A percentile compares a stretch with the other conserved stretches of the same genome.
These are phyloP conservation scores for Scotopteryx bipunctaria DNA, from an alignment of 2,888 invertebrate species.

Conservation along the genomic window DNA sequence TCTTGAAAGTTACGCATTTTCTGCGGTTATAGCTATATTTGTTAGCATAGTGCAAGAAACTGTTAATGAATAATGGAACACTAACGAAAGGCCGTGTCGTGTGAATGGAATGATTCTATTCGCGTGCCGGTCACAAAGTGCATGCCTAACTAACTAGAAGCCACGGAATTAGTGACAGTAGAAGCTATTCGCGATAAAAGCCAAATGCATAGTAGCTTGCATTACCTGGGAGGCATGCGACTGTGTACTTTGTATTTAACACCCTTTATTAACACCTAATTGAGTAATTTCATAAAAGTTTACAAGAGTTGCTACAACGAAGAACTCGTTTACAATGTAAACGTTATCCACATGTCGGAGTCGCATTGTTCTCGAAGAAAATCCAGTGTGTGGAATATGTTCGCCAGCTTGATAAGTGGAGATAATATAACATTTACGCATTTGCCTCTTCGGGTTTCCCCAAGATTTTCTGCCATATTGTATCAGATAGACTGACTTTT, in stretches of 20 bases:
- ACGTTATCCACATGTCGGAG: not conserved
- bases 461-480: not conserved
- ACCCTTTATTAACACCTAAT: conserved; percentile 17
- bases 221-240: conserved; percentile 20
- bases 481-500: conserved; percentile 4
- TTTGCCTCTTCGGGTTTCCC: conserved; percentile 5
- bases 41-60: conserved; percentile 10
- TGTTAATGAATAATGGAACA: conserved; percentile 16
- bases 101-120: conserved; percentile 24
- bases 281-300: conserved; percentile 9
- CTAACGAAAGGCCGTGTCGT: conserved; percentile 13
- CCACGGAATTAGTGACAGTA: conserved; percentile 5
- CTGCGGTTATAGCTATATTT: not conserved
- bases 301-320: conserved; percentile 7
- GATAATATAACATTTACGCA: conserved; percentile 13
- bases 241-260: conserved; percentile 15
- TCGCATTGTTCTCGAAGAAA: conserved; percentile 5
- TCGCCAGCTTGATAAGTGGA: conserved; percentile 6
- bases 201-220: conserved; percentile 13
- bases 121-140: conserved; percentile 21
- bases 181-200: conserved; percentile 22
- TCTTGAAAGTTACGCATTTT: conserved; percentile 6
- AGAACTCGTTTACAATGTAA: conserved; percentile 12
- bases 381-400: conserved; percentile 1
- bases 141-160: conserved; percentile 16